A percentile compares a stretch with the other conserved stretches of the same genome.
Evolutionary conservation across 2,797 vertebrate species (phyloP).

Genomic region (Poeciliopsis gracilis): DNA sequence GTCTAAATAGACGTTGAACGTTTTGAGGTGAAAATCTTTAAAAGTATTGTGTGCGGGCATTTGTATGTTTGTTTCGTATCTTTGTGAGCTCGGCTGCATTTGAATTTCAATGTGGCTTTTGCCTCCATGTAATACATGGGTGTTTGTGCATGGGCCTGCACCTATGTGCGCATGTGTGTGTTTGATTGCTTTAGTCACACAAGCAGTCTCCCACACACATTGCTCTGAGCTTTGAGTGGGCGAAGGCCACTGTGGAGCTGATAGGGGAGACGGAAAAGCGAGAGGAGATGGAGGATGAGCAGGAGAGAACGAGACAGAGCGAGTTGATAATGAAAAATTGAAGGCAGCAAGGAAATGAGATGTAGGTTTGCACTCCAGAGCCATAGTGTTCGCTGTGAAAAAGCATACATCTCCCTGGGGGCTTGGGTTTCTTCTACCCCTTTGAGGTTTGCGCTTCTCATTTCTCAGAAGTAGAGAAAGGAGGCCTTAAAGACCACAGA

Average conservation of each 20-base stretch:
- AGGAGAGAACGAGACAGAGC: slow-evolving; percentile 76
- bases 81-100: slow-evolving; percentile 41
- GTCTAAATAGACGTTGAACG: slow-evolving; percentile 59
- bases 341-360: slow-evolving; percentile 74
- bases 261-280: slow-evolving; percentile 73
- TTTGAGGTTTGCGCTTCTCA: slow-evolving; percentile 40
- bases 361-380: slow-evolving; percentile 67
- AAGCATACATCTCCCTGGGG: slow-evolving; percentile 45
- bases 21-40: slow-evolving; percentile 62
- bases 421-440: slow-evolving; percentile 40
- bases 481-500: slow-evolving; percentile 57
- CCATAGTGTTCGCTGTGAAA: slow-evolving; percentile 51
- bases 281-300: slow-evolving; percentile 75
- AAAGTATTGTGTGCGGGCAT: slow-evolving; percentile 47
- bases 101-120: slow-evolving; percentile 43
- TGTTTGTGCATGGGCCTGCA: slow-evolving; percentile 31
- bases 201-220: slow-evolving; percentile 78
- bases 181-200: slow-evolving; percentile 80
- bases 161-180: slow-evolving; percentile 51
- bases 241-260: slow-evolving; percentile 80
- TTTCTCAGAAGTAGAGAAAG: slow-evolving; percentile 50
- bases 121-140: slow-evolving; percentile 50
- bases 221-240: slow-evolving; percentile 82
- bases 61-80: slow-evolving; percentile 45
- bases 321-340: slow-evolving; percentile 76